These are phyloP conservation scores for Lasius platythorax DNA, from an alignment of 2,888 invertebrate genomes.

Conservation along the genomic window DNA sequence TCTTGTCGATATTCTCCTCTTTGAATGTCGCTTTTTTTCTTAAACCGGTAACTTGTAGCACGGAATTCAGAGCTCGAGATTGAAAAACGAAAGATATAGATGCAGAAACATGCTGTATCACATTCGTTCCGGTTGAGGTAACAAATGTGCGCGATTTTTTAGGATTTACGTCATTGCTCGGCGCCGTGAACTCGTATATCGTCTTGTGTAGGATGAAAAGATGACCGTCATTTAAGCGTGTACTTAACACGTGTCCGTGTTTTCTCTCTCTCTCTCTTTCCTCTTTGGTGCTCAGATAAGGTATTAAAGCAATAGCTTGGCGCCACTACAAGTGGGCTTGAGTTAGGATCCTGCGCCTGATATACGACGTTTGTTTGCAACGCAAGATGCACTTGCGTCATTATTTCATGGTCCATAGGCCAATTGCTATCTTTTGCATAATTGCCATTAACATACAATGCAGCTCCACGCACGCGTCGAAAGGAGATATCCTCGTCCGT, in stretches of 20 bases:
- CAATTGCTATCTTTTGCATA: constrained; percentile 53
- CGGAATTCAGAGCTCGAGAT: neutral
- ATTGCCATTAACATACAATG: constrained; percentile 80
- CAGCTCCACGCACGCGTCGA: constrained; percentile 48
- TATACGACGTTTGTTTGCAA: constrained; percentile 16
- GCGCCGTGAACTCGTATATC: constrained; percentile 25
- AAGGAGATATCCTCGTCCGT: constrained; percentile 57
- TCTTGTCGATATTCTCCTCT: neutral
- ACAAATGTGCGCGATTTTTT: constrained; percentile 39
- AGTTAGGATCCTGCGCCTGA: constrained; percentile 14
- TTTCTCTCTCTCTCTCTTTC: neutral
- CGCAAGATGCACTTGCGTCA: constrained; percentile 59
- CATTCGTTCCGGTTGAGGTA: constrained; percentile 35
- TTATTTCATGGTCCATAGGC: constrained; percentile 68
- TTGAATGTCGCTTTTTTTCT: neutral
- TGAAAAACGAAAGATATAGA: constrained; percentile 14
- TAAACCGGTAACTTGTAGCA: neutral
- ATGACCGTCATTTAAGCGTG: constrained; percentile 28
- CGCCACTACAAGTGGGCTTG: constrained; percentile 57
- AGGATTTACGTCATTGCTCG: constrained; percentile 40
- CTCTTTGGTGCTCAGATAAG: neutral
- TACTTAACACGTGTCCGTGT: constrained; percentile 48
- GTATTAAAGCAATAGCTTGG: constrained; percentile 62
- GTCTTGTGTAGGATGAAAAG: neutral
- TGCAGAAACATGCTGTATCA: neutral